phyloP scores from a whole-genome alignment of 2,797 vertebrate genomes.

The Leptoclinus maculatus region DNA sequence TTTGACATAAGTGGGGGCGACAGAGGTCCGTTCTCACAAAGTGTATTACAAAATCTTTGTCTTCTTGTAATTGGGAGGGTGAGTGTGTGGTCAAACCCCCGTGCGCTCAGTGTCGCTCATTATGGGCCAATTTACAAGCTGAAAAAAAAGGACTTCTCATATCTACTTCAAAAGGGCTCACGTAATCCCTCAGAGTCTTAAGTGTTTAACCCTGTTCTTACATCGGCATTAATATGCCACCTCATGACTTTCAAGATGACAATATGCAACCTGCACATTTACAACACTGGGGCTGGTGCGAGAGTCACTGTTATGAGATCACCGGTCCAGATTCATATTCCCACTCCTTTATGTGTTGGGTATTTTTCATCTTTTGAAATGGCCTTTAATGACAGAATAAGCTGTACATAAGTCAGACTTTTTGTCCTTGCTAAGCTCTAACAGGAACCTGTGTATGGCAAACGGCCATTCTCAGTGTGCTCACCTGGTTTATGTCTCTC shows the following conservation, averaged over 20 bases:
- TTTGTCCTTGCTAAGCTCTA: neutral
- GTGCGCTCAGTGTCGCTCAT: constrained; percentile 37
- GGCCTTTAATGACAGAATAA: neutral
- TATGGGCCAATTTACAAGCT: constrained; percentile 40
- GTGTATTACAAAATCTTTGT: constrained; percentile 23
- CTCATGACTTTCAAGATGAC: constrained; percentile 20
- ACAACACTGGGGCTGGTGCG: neutral
- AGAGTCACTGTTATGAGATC: neutral
- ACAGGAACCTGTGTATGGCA: neutral
- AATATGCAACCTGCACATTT: constrained; percentile 12
- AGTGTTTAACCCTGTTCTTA: constrained; percentile 26
- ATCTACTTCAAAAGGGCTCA: constrained; percentile 35
- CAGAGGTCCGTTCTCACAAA: constrained; percentile 26
- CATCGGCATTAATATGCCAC: constrained; percentile 34
- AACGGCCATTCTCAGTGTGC: neutral
- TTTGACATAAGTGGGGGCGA: constrained; percentile 14
- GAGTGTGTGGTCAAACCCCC: constrained; percentile 21
- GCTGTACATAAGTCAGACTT: neutral
- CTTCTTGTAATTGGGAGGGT: constrained; percentile 40
- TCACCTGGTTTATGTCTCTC: neutral
- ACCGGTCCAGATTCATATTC: neutral
- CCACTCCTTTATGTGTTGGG: neutral
- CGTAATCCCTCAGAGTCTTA: constrained; percentile 3
- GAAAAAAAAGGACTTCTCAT: constrained; percentile 13
- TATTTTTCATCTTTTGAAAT: constrained; percentile 9